Conservation (phyloP, 2,797 vertebrate genomes). For the Scleropages formosus region DNA sequence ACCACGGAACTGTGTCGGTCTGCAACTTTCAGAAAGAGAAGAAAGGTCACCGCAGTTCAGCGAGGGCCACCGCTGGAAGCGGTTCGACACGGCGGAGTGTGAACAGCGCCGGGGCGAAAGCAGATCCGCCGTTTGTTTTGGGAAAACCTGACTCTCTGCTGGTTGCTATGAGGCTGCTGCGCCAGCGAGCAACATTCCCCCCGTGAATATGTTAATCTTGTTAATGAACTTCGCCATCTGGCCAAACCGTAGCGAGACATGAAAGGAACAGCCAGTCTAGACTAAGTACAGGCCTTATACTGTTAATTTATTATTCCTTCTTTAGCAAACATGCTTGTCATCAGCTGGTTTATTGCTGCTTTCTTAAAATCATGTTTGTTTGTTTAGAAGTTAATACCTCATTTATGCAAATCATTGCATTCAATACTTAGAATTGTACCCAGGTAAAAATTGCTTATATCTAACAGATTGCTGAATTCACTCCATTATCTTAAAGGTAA, state of each 20-base stretch:
- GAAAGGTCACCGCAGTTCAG: no score
- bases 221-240: constrained; percentile 16
- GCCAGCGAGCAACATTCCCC: constrained; percentile 7
- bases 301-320: neutral
- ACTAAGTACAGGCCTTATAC: neutral
- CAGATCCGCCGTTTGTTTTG: constrained; percentile 12
- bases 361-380: neutral
- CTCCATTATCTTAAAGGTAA: no score
- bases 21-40: no score
- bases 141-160: neutral
- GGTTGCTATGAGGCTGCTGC: constrained; percentile 3
- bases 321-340: neutral
- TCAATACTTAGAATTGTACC: no score
- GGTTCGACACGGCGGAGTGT: no score
- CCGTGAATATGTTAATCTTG: constrained; percentile 22
- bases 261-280: neutral
- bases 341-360: neutral
- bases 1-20: no score
- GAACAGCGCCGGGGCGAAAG: no score
- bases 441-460: no score
- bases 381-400: no score
- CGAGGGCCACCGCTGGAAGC: no score
- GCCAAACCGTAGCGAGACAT: neutral
- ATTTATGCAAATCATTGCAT: no score
- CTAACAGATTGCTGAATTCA: no score